A percentile compares a stretch with the other conserved stretches of the same genome.
phyloP scores from a whole-genome alignment of 1,140 invertebrate species.

The Drosophila virilis region DNA sequence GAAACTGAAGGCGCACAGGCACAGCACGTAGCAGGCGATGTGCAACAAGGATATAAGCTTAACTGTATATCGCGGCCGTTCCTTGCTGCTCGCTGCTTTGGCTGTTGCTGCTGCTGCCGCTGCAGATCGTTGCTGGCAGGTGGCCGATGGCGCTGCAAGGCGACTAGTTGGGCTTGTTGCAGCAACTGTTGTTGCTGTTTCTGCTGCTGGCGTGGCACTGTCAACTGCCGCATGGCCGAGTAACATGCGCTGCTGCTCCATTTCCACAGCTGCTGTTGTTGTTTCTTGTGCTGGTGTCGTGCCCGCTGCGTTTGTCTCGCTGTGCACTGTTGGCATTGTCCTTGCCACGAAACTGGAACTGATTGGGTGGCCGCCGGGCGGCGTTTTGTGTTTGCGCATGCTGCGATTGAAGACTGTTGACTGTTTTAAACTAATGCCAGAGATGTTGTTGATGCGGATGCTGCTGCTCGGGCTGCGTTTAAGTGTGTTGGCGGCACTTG shows the following conservation, averaged over 20 bases:
- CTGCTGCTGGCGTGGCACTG: conserved; percentile 32
- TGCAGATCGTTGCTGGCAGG: conserved; percentile 41
- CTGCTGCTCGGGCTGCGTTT: conserved; percentile 49
- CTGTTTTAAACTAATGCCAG: conserved; percentile 22
- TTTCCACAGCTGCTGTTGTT: conserved; percentile 28
- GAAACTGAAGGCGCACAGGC: conserved; percentile 78
- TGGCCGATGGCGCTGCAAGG: conserved; percentile 57
- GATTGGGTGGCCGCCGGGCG: conserved; percentile 61
- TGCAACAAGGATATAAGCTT: conserved; percentile 72
- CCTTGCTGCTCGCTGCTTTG: conserved; percentile 43
- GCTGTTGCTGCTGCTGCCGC: conserved; percentile 32
- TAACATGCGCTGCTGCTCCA: conserved; percentile 58
- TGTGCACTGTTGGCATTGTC: conserved; percentile 55
- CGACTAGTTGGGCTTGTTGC: conserved; percentile 43
- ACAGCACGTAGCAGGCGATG: conserved; percentile 77
- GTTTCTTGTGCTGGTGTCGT: conserved; percentile 19
- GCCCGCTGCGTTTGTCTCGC: conserved; percentile 13
- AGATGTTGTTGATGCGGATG: conserved; percentile 18
- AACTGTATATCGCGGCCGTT: conserved; percentile 55
- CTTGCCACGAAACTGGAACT: conserved; percentile 50
- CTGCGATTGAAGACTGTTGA: conserved; percentile 37
- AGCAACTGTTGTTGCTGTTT: conserved; percentile 23
- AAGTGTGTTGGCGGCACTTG: conserved; percentile 71
- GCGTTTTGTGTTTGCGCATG: conserved; percentile 75
- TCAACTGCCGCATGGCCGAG: conserved; percentile 49